A percentile compares a stretch with the other conserved stretches of the same genome.
Evolutionary conservation across 53 echinoderm and acorn worm species (phyloP).

Genomic region (Antedon mediterranea): DNA sequence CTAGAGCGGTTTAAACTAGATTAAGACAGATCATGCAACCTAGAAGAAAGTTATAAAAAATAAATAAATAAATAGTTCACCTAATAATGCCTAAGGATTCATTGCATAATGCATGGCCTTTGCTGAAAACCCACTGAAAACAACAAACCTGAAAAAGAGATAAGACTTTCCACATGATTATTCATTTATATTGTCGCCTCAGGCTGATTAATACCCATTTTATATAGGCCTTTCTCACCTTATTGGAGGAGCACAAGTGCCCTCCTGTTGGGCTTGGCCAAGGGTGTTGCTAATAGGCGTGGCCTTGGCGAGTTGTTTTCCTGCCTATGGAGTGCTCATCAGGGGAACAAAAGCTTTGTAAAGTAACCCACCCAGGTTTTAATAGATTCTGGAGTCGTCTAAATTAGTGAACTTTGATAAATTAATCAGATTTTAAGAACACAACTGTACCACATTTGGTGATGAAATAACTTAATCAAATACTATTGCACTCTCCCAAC

Average conservation of each 20-base stretch:
- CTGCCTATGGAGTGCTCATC: not conserved
- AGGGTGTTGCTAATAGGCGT: not conserved
- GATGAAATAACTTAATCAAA: too few species aligned
- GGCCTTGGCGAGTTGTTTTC: not conserved
- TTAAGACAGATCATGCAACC: too few species aligned
- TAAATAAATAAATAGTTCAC: too few species aligned
- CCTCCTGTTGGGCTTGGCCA: not conserved
- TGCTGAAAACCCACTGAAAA: not conserved
- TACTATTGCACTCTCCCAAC: too few species aligned
- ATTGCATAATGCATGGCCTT: too few species aligned
- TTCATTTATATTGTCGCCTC: not conserved
- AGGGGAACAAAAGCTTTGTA: not conserved
- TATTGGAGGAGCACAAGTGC: not conserved
- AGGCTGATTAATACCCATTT: not conserved
- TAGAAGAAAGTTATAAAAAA: too few species aligned
- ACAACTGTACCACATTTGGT: too few species aligned
- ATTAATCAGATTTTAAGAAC: too few species aligned
- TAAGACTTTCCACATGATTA: not conserved
- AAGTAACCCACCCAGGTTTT: not conserved
- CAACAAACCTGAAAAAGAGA: not conserved
- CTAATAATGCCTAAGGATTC: too few species aligned
- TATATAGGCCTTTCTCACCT: not conserved
- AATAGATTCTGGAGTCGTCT: not conserved
- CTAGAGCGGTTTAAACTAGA: too few species aligned
- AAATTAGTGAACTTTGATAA: not conserved